phyloP scores from a whole-genome alignment of 2,888 invertebrate genomes.

The Laothoe populi region DNA sequence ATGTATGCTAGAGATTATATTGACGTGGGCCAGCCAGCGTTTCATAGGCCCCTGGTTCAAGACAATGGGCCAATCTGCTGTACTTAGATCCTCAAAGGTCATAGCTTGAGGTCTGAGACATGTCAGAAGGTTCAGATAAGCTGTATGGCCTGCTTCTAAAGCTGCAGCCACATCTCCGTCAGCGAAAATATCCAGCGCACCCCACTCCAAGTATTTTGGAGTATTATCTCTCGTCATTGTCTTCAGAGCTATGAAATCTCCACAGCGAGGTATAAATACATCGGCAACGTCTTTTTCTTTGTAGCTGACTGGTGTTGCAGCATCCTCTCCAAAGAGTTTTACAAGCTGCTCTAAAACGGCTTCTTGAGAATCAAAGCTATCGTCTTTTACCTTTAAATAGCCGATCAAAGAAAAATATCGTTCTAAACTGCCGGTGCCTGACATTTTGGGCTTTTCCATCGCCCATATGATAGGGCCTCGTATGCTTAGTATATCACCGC shows the following conservation, averaged over 20 bases:
- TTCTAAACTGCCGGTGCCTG: conserved; percentile 58
- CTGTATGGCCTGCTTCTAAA: conserved; percentile 71
- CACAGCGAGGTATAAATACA: conserved; percentile 69
- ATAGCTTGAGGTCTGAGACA: conserved; percentile 73
- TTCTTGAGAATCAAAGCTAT: conserved; percentile 45
- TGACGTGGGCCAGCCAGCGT: conserved; percentile 53
- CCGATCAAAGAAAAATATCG: conserved; percentile 62
- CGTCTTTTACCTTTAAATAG: conserved; percentile 56
- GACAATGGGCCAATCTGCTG: conserved; percentile 50
- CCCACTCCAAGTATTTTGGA: conserved; percentile 66
- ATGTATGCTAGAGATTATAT: conserved; percentile 51
- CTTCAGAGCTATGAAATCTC: conserved; percentile 67
- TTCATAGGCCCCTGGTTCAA: conserved; percentile 46
- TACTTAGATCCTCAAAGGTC: conserved; percentile 63
- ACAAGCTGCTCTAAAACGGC: conserved; percentile 68
- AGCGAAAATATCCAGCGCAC: conserved; percentile 72
- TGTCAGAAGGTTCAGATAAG: conserved; percentile 66
- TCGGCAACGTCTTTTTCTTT: conserved; percentile 62
- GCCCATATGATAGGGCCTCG: conserved; percentile 79
- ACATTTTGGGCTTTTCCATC: conserved; percentile 66
- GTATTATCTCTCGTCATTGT: conserved; percentile 45
- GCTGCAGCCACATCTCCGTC: conserved; percentile 75
- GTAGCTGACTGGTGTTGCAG: conserved; percentile 61
- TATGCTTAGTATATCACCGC: conserved; percentile 76
- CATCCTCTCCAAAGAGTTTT: conserved; percentile 67